Percentiles rank a stretch among this genome's conserved stretches.
phyloP scores from a whole-genome alignment of 1,140 invertebrate species.

The Aphelenchoides fujianensis region DNA sequence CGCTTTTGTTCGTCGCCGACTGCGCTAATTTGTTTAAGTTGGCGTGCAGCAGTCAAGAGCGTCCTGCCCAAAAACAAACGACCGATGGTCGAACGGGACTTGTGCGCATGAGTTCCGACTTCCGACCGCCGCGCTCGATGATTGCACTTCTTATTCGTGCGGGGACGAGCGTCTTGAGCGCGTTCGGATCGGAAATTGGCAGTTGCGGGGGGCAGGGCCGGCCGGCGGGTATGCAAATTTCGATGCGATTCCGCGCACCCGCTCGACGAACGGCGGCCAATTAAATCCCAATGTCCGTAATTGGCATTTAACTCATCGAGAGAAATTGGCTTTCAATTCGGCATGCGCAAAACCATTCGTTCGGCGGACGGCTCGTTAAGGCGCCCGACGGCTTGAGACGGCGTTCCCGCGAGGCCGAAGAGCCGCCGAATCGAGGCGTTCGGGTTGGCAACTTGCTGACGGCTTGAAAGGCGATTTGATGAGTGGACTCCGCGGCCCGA shows the following conservation, averaged over 20 bases:
- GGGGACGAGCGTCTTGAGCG: too few relatives aligned
- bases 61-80: too few relatives aligned
- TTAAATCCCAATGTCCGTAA: not conserved
- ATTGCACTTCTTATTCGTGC: too few relatives aligned
- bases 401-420: not conserved
- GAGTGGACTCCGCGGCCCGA: not conserved
- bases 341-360: not conserved
- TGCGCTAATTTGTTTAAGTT: conserved; percentile 3
- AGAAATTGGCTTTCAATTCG: not conserved
- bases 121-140: too few relatives aligned
- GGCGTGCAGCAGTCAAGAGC: not conserved
- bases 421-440: not conserved
- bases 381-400: not conserved
- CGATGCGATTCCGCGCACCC: not conserved
- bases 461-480: conserved; percentile 6
- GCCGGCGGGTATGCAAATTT: not conserved
- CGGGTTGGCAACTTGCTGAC: not conserved
- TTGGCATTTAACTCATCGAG: conserved; percentile 3
- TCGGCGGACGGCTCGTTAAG: not conserved
- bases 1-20: not conserved
- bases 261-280: not conserved
- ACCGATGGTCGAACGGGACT: too few relatives aligned
- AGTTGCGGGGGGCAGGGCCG: too few relatives aligned
- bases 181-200: not conserved
- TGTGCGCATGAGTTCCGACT: too few relatives aligned